Evolutionary conservation across 2,888 invertebrate species (phyloP), one percentile per base, ranked within the genome.

Genomic region (Hyposoter dolosus): DNA sequence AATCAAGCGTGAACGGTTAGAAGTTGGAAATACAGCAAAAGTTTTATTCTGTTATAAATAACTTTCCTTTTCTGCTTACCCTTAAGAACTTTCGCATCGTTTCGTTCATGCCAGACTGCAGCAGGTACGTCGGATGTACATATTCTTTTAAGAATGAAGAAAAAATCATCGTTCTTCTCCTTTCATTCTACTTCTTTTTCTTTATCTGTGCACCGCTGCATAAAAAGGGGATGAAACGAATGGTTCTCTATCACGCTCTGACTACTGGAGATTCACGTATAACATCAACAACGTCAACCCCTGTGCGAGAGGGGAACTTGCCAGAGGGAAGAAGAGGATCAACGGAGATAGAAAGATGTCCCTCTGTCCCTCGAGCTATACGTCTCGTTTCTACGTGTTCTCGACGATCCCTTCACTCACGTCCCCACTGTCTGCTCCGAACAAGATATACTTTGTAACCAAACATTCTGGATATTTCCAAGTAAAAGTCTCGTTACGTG

Each of bases 181-280:
- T 77, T 65, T 40, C 5, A 40, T 40, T 40, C 40, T 40, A 15
- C 74, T 75, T 66, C 35, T 50, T 77, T 60, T 71, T 76, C 50
- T 35, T 43, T 78, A 50, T 71, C 68, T 69, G 80, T 80, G 80
- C 72, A 80, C 56, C 63, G 50, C 32, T 72, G 85, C 78, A 69
- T 78, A 65, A 72, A 75, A 74, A 53, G 74, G 60, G 53, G 69
- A 75, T 69, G 63, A 45, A 66, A 82, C 74, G 71, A 82, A 82
- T 56, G 78, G 78, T 74, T 82, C 63, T 35, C 68, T 85, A 85
- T 82, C 82, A 79, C 78, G 82, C 74, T 74, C 68, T 75, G 82
- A 75, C 82, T 82, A 53, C 74, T 45, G 74, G 78, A 79, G 78
- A 69, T 85, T 74, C 78, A 50, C 63, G 80, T 72, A 15, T 56